phyloP scores from a whole-genome alignment of 2,113 vertebrate genomes.

The Dasypus novemcinctus region DNA sequence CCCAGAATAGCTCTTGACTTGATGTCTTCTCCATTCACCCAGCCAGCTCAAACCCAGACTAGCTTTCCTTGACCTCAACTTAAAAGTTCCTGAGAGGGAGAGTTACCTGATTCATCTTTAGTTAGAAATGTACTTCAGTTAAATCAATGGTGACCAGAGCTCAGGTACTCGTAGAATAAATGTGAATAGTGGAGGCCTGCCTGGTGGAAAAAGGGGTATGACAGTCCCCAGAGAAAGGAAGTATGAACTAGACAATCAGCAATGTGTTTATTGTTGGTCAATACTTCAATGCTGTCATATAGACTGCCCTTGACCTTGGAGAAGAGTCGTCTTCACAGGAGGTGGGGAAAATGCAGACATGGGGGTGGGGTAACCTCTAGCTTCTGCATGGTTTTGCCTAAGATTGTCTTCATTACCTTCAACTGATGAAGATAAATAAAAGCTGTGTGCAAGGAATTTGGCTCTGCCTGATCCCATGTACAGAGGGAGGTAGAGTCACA shows the following conservation, averaged over 20 bases:
- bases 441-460: neutral
- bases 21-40: neutral
- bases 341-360: neutral
- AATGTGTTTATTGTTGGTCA: neutral
- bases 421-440: neutral
- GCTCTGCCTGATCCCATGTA: neutral
- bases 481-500: neutral
- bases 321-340: neutral
- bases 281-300: neutral
- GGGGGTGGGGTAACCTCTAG: neutral
- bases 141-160: neutral
- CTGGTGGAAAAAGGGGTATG: neutral
- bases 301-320: neutral
- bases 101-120: neutral
- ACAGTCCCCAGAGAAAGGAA: neutral
- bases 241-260: neutral
- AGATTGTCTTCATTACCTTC: neutral
- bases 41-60: neutral
- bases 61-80: neutral
- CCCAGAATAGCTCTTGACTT: neutral
- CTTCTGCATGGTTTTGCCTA: neutral
- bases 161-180: neutral
- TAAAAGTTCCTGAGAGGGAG: neutral
- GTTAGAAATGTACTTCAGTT: neutral
- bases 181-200: neutral